Percentiles rank a stretch among this genome's conserved stretches.
phyloP scores from a whole-genome alignment of 2,888 invertebrate species.

The Ectobius pallidus region DNA sequence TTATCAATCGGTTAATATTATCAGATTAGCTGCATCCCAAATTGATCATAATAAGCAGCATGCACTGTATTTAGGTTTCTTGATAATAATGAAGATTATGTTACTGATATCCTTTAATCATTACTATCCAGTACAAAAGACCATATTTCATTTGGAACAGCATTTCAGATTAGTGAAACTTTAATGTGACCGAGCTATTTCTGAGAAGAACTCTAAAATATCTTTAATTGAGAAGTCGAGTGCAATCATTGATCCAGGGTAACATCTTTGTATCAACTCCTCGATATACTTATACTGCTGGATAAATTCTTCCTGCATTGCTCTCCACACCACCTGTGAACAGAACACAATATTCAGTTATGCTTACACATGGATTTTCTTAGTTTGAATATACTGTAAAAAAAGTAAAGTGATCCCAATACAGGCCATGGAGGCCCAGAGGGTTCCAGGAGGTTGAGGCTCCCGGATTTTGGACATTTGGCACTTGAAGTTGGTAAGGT shows the following conservation, averaged over 20 bases:
- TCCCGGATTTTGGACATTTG: neutral
- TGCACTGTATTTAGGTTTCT: too few relatives aligned
- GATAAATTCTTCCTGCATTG: slow-evolving; percentile 99
- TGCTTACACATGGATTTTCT: neutral
- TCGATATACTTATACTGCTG: slow-evolving; percentile 94
- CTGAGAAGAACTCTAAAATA: slow-evolving; percentile 95
- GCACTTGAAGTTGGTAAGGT: neutral
- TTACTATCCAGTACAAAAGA: too few relatives aligned
- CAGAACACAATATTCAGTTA: slow-evolving; percentile 31
- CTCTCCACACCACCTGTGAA: slow-evolving; percentile 93
- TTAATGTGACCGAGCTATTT: slow-evolving; percentile 90
- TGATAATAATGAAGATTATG: too few relatives aligned
- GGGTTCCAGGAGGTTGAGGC: too few relatives aligned
- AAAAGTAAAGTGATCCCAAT: too few relatives aligned
- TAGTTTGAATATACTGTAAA: neutral
- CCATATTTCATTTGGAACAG: too few relatives aligned
- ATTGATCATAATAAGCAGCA: too few relatives aligned
- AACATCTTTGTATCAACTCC: slow-evolving; percentile 91
- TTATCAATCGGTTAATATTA: too few relatives aligned
- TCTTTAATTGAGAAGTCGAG: slow-evolving; percentile 96
- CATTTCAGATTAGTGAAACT: too few relatives aligned
- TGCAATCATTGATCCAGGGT: slow-evolving; percentile 92
- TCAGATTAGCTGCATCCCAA: too few relatives aligned
- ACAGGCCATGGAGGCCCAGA: too few relatives aligned
- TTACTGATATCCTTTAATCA: too few relatives aligned